Evolutionary conservation across 2,113 vertebrate species (phyloP).

Genomic region (Lycaon pictus): DNA sequence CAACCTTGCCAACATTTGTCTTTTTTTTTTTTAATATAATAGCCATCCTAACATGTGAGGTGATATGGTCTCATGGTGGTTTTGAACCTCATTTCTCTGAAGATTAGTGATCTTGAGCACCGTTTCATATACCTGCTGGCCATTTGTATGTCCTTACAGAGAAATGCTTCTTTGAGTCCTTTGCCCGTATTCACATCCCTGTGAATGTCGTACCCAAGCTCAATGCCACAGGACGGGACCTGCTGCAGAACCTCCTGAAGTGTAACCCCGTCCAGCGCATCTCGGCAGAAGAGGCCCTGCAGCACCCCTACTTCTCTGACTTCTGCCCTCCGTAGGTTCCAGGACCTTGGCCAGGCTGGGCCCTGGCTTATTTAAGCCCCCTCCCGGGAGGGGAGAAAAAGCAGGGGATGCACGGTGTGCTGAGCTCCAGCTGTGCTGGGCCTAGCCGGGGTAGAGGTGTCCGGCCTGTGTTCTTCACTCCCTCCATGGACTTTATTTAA

Average conservation of each 20-base stretch:
- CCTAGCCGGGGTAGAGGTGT: neutral
- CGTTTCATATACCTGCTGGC: too few relatives aligned
- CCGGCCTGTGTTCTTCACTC: neutral
- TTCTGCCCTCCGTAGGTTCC: slow-evolving; percentile 89
- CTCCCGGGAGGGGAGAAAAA: neutral
- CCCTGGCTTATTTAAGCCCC: slow-evolving; percentile 55
- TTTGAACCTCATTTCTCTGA: too few relatives aligned
- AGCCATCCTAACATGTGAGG: too few relatives aligned
- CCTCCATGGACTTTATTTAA: slow-evolving; percentile 64
- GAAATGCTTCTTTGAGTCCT: too few relatives aligned
- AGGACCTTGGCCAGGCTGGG: slow-evolving; percentile 52
- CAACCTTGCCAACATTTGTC: neutral
- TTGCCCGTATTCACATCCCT: too few relatives aligned
- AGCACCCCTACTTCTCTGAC: slow-evolving; percentile 91
- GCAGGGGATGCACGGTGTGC: neutral
- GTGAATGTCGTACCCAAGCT: slow-evolving; percentile 92
- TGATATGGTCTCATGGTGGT: too few relatives aligned
- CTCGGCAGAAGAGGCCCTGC: slow-evolving; percentile 89
- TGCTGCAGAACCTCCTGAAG: slow-evolving; percentile 93
- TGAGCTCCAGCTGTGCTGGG: slow-evolving; percentile 77
- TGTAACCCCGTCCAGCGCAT: slow-evolving; percentile 90
- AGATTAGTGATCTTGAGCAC: too few relatives aligned
- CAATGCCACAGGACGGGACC: slow-evolving; percentile 95
- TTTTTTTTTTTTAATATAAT: too few relatives aligned
- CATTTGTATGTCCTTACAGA: too few relatives aligned